These are phyloP conservation scores for Protosalanx chinensis DNA, from an alignment of 2,797 vertebrate species.

Conservation along the genomic window DNA sequence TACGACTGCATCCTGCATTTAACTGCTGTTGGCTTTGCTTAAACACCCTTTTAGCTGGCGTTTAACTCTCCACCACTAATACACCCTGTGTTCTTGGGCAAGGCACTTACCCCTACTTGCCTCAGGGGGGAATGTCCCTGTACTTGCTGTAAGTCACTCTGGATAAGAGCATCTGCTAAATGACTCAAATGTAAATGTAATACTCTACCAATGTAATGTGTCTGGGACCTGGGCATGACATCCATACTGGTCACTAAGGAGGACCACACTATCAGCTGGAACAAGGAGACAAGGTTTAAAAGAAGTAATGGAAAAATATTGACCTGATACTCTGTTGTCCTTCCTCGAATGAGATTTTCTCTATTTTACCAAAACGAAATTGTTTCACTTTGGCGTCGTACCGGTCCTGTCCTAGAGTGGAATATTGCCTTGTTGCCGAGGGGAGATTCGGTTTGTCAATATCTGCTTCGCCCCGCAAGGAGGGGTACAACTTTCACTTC, in stretches of 20 bases:
- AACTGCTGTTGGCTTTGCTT: constrained; percentile 12
- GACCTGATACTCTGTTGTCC: constrained; percentile 27
- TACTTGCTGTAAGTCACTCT: too few species aligned
- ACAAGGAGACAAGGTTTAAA: constrained; percentile 21
- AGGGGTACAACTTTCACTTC: constrained; percentile 16
- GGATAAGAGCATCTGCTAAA: too few species aligned
- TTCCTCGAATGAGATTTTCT: constrained; percentile 25
- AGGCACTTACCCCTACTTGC: too few species aligned
- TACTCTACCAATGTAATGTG: neutral
- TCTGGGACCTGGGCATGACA: constrained; percentile 10
- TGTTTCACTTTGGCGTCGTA: constrained; percentile 31
- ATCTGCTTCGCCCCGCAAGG: constrained; percentile 21
- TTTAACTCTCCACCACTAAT: neutral
- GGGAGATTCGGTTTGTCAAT: constrained; percentile 25
- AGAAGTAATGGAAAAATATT: constrained; percentile 33
- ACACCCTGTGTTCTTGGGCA: too few species aligned
- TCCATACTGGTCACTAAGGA: constrained; percentile 7
- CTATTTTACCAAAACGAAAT: constrained; percentile 20
- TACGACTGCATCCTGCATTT: constrained; percentile 28
- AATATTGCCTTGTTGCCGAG: constrained; percentile 37
- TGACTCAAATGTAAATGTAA: too few species aligned
- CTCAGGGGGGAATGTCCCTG: too few species aligned
- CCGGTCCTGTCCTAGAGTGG: constrained; percentile 16
- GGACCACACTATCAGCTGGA: neutral
- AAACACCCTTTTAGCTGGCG: constrained; percentile 27